phyloP scores from a whole-genome alignment of 2,888 invertebrate species.

The Nemapogon koenigi region DNA sequence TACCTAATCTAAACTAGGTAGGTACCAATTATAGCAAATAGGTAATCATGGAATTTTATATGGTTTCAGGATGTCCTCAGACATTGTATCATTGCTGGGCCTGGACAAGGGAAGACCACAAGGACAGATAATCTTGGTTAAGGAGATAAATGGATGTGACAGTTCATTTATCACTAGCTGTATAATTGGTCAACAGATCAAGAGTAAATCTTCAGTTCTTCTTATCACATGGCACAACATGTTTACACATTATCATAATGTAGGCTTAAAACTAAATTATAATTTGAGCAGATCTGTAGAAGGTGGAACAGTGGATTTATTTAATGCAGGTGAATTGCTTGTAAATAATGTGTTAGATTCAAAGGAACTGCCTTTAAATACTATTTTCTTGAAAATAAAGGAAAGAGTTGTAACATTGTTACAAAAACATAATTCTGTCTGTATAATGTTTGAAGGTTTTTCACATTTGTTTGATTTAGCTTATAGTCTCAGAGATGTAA shows the following conservation, averaged over 20 bases:
- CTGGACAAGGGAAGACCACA: conserved; percentile 63
- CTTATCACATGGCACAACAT: conserved; percentile 75
- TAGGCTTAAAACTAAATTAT: conserved; percentile 76
- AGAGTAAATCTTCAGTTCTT: conserved; percentile 65
- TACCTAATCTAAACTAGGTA: too few species aligned
- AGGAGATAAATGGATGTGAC: conserved; percentile 74
- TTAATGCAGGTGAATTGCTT: conserved; percentile 34
- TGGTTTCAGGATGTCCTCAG: conserved; percentile 66
- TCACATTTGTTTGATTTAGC: conserved; percentile 74
- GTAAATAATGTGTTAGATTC: conserved; percentile 25
- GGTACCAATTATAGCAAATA: too few species aligned
- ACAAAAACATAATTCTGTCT: conserved; percentile 42
- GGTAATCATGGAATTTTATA: too few species aligned
- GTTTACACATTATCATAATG: conserved; percentile 74
- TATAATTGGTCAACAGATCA: conserved; percentile 67
- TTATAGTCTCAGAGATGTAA: conserved; percentile 55
- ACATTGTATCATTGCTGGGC: conserved; percentile 68
- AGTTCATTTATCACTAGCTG: conserved; percentile 76
- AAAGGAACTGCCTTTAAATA: conserved; percentile 33
- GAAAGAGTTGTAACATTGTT: conserved; percentile 36
- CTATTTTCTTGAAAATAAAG: conserved; percentile 42
- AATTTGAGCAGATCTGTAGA: conserved; percentile 63
- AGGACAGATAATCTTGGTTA: conserved; percentile 67
- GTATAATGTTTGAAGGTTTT: conserved; percentile 74
- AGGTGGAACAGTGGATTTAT: conserved; percentile 32